Evolutionary conservation across 2,113 vertebrate genomes (phyloP), one percentile per base, ranked within the genome.

Genomic region (Hydropotes inermis): DNA sequence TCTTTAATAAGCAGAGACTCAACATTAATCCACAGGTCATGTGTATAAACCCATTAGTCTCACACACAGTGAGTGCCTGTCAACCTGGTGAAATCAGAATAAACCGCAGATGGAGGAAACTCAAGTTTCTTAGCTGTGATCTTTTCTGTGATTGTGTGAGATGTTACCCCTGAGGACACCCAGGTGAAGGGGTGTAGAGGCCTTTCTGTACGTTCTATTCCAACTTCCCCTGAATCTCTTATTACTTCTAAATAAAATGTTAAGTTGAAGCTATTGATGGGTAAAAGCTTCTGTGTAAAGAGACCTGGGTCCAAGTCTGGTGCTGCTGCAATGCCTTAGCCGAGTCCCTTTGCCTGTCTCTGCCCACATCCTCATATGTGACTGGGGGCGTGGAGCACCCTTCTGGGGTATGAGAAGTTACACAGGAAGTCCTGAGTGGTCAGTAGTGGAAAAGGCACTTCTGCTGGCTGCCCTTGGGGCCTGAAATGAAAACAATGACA

Each of bases 111-210:
- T 2, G 0, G 25, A 14, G 55, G 27, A 52, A n/a, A 28, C 43
- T 7, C 30, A 15, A 12, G 1, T 2, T 13, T 78, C 45, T 52
- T 2, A 21, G 61, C 1, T 33, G 43, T 58, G 47, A 15, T 2
- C 1, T 3, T 55, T 50, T 43, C 25, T 17, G 4, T 1, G 3
- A 27, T 5, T 7, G 7, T 1, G 1, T 19, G 3, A 14, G 57
- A 19, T 5, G 70, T n/a, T 7, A 50, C 28, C 27, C 14, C 0
- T 1, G 14, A 30, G 8, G 19, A 33, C 23, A 64, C 21, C 9
- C 7, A 4, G 17, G 6, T 1, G 76, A 19, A 52, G 58, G 58
- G 33, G 57, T 1, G 25, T 2, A 3, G 3, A 19, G 74, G 13
- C 50, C 78, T 67, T 67, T 50, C 79, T 28, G 19, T 36, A 6